phyloP scores from a whole-genome alignment of 2,797 vertebrate genomes.

The Microctenopoma lineatum region DNA sequence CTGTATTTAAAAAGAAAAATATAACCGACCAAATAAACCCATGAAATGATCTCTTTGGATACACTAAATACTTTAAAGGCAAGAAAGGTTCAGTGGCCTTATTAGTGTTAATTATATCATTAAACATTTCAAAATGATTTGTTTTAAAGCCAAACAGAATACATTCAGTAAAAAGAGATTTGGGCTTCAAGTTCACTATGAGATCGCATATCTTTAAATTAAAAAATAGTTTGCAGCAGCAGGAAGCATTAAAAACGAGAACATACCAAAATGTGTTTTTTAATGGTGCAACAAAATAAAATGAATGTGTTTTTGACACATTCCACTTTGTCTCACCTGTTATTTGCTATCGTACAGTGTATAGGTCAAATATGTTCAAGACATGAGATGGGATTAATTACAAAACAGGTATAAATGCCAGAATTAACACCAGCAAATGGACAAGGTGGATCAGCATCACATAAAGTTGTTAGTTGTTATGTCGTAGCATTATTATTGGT shows the following conservation, averaged over 20 bases:
- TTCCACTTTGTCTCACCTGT: slow-evolving; percentile 46
- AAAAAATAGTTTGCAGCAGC: slow-evolving; percentile 43
- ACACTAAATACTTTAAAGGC: slow-evolving; percentile 73
- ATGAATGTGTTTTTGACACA: slow-evolving; percentile 38
- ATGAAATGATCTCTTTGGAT: slow-evolving; percentile 71
- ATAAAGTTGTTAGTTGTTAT: slow-evolving; percentile 14
- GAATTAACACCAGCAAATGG: slow-evolving; percentile 30
- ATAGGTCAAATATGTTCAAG: slow-evolving; percentile 52
- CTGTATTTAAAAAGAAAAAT: not conserved
- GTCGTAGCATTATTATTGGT: slow-evolving; percentile 21
- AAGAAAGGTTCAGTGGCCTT: slow-evolving; percentile 53
- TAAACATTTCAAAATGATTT: slow-evolving; percentile 31
- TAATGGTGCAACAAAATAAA: slow-evolving; percentile 15
- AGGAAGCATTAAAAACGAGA: slow-evolving; percentile 21
- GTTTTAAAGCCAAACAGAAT: slow-evolving; percentile 57
- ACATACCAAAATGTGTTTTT: slow-evolving; percentile 27
- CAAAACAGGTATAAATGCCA: slow-evolving; percentile 33
- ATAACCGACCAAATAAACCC: not conserved
- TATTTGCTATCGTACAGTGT: slow-evolving; percentile 67
- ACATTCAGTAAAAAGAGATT: slow-evolving; percentile 71
- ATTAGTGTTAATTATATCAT: slow-evolving; percentile 39
- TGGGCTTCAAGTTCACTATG: slow-evolving; percentile 43
- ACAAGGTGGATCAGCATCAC: slow-evolving; percentile 14
- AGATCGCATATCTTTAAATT: slow-evolving; percentile 33
- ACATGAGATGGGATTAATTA: slow-evolving; percentile 13